A percentile compares a stretch with the other conserved stretches of the same genome.
phyloP scores from a whole-genome alignment of 2,888 invertebrate species.

The Neoaliturus tenellus region DNA sequence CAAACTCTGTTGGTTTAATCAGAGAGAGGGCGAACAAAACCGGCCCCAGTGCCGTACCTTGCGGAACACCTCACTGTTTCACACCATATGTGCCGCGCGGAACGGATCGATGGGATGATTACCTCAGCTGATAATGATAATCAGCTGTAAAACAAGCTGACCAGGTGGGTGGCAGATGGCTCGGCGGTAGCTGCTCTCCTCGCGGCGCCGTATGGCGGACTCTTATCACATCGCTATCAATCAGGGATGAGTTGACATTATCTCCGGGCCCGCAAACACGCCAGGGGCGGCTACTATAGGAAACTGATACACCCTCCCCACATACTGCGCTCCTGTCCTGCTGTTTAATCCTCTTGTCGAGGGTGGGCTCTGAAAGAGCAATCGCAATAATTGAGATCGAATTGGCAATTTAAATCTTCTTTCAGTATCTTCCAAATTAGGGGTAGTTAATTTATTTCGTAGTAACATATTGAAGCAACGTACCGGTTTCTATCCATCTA shows the following conservation, averaged over 20 bases:
- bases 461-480: no score
- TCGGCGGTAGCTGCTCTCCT: background rate
- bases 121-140: constrained; percentile 20
- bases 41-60: constrained; percentile 2
- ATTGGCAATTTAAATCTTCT: background rate
- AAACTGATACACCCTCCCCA: constrained; percentile 40
- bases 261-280: constrained; percentile 30
- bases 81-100: constrained; percentile 32
- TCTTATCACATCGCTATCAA: constrained; percentile 35
- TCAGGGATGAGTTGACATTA: constrained; percentile 51
- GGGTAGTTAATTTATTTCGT: no score
- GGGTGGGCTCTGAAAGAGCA: background rate
- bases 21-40: background rate
- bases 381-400: constrained; percentile 26
- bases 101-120: constrained; percentile 48
- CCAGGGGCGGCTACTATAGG: background rate
- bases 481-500: no score
- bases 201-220: background rate
- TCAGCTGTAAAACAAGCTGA: constrained; percentile 41
- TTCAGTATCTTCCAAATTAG: no score
- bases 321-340: constrained; percentile 21
- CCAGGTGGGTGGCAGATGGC: constrained; percentile 48
- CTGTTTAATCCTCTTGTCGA: background rate
- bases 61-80: constrained; percentile 22
- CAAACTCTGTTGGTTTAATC: constrained; percentile 24